A percentile compares a stretch with the other conserved stretches of the same genome.
phyloP scores from a whole-genome alignment of 2,797 vertebrate genomes.

The Protonibea diacanthus region DNA sequence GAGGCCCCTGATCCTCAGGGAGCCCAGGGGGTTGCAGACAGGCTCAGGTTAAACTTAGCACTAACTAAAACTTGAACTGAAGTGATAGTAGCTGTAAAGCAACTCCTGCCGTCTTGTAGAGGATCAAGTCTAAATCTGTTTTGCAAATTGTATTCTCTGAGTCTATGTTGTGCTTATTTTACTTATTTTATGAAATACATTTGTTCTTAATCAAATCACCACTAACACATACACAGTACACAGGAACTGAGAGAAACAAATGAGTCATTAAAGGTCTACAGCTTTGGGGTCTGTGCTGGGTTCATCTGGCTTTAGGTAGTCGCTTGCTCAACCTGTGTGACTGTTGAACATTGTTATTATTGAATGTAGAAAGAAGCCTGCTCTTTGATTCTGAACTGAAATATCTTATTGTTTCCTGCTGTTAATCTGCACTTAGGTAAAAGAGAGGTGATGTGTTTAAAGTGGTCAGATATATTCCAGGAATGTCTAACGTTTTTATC shows the following conservation, averaged over 20 bases:
- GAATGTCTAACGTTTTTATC: neutral
- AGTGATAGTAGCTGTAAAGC: no score
- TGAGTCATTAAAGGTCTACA: neutral
- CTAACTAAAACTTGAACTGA: no score
- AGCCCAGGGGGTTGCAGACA: neutral
- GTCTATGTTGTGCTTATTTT: no score
- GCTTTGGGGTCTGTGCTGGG: no score
- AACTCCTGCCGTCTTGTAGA: no score
- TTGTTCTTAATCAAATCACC: neutral
- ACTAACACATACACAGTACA: neutral
- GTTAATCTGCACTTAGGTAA: neutral
- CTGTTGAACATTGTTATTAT: neutral
- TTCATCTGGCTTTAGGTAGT: neutral
- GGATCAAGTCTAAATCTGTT: no score
- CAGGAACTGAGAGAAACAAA: neutral
- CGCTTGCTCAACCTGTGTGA: neutral
- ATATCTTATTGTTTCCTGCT: neutral
- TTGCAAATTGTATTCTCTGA: no score
- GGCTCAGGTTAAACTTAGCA: no score
- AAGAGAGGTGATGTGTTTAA: neutral
- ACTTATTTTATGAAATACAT: neutral
- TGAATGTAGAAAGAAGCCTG: neutral
- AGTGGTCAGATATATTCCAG: neutral
- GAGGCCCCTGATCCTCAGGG: neutral
- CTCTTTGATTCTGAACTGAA: neutral